These are phyloP conservation scores for Cataglyphis livida DNA, from an alignment of 2,888 invertebrate species.

Conservation along the genomic window DNA sequence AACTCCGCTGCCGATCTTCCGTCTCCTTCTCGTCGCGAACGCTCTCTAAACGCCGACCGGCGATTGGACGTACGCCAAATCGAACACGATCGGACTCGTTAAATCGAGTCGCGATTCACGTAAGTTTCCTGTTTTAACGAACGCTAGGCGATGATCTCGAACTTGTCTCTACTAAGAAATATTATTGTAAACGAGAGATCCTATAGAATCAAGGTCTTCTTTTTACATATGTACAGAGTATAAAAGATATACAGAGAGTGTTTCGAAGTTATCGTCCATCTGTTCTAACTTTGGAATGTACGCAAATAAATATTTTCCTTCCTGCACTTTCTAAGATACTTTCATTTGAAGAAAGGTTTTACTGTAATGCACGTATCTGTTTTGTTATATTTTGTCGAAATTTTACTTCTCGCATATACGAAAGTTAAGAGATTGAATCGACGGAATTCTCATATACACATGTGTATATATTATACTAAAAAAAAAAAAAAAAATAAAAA, in stretches of 20 bases:
- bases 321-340: background rate
- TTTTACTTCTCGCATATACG: background rate
- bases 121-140: slow-evolving; percentile 67
- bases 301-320: slow-evolving; percentile 30
- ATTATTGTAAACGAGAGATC: slow-evolving; percentile 24
- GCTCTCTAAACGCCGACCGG: slow-evolving; percentile 65
- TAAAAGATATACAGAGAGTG: background rate
- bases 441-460: background rate
- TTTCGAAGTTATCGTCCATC: slow-evolving; percentile 10
- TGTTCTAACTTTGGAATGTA: background rate
- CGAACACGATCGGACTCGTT: slow-evolving; percentile 77
- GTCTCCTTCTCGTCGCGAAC: slow-evolving; percentile 38
- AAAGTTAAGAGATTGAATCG: background rate
- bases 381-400: background rate
- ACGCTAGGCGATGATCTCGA: slow-evolving; percentile 28
- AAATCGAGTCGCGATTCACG: slow-evolving; percentile 79
- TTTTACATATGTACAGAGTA: slow-evolving; percentile 31
- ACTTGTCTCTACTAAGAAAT: slow-evolving; percentile 18
- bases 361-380: background rate
- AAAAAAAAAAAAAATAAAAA: background rate
- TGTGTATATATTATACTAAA: background rate
- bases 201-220: slow-evolving; percentile 38
- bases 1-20: slow-evolving; percentile 61
- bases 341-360: slow-evolving; percentile 12
- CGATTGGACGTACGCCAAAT: slow-evolving; percentile 81